These are phyloP conservation scores for Chaetodon auriga DNA, from an alignment of 2,113 vertebrate genomes.

Conservation along the genomic window DNA sequence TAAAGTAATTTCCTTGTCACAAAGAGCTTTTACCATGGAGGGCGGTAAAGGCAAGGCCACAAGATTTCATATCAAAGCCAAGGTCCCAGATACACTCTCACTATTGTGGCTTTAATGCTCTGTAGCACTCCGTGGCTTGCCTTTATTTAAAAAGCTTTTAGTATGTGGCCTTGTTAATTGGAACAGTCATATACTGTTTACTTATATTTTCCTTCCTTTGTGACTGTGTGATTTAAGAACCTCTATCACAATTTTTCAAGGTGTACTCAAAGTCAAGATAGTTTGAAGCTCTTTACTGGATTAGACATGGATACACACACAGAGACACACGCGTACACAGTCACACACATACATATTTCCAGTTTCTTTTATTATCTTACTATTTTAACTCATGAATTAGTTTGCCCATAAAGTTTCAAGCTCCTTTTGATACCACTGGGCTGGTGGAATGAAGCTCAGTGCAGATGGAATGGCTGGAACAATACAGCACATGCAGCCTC, in stretches of 20 bases:
- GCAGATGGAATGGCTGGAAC: too few species aligned
- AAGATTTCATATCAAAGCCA: conserved; percentile 80
- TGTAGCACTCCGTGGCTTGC: conserved; percentile 55
- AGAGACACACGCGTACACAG: neutral
- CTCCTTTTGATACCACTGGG: too few species aligned
- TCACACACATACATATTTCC: neutral
- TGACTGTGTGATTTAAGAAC: conserved; percentile 38
- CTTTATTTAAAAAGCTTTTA: conserved; percentile 78
- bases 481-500: too few species aligned
- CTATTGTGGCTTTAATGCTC: conserved; percentile 74
- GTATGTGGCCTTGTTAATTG: conserved; percentile 72
- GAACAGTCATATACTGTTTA: conserved; percentile 65
- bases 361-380: neutral
- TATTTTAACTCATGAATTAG: neutral
- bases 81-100: conserved; percentile 74
- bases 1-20: conserved; percentile 83
- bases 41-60: conserved; percentile 77
- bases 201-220: conserved; percentile 49
- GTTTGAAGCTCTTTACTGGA: conserved; percentile 29
- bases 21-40: conserved; percentile 83
- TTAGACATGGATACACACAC: conserved; percentile 19
- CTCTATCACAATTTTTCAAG: conserved; percentile 45
- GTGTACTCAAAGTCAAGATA: conserved; percentile 18
- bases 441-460: too few species aligned
- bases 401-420: neutral